Conservation (phyloP, 2,797 vertebrate species). For the Naso thynnoides region DNA sequence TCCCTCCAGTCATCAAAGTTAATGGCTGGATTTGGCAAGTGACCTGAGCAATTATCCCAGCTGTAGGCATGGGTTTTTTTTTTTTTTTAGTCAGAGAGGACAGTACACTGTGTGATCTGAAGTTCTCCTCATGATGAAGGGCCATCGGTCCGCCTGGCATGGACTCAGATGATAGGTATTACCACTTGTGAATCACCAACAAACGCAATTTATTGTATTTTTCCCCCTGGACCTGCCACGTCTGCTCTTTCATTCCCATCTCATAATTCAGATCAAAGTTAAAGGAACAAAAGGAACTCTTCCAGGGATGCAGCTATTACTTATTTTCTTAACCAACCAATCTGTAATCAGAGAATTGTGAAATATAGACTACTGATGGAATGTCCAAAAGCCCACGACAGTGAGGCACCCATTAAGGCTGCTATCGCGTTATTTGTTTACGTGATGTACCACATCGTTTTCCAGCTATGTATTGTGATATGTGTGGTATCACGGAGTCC, state of each 20-base stretch:
- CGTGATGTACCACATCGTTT: too few relatives aligned
- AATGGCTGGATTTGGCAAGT: slow-evolving; percentile 59
- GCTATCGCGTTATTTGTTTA: too few relatives aligned
- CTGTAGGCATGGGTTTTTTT: slow-evolving; percentile 47
- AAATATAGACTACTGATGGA: background rate
- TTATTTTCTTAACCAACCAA: background rate
- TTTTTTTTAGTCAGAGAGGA: slow-evolving; percentile 42
- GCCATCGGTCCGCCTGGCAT: background rate
- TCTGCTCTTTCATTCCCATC: slow-evolving; percentile 24
- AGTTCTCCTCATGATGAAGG: slow-evolving; percentile 30
- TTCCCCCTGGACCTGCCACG: slow-evolving; percentile 15
- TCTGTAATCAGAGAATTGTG: background rate
- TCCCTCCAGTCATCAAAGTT: slow-evolving; percentile 50
- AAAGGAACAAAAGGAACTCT: too few relatives aligned
- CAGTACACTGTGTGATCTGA: slow-evolving; percentile 47
- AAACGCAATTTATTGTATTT: slow-evolving; percentile 33
- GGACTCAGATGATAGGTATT: slow-evolving; percentile 48
- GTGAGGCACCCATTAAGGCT: too few relatives aligned
- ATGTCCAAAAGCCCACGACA: background rate
- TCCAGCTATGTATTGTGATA: too few relatives aligned
- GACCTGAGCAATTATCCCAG: slow-evolving; percentile 59
- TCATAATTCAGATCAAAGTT: slow-evolving; percentile 44
- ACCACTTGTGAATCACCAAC: slow-evolving; percentile 44
- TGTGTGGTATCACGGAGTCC: too few relatives aligned
- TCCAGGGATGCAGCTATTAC: background rate